Conservation (phyloP, 1,140 invertebrate genomes). For the Riptortus pedestris region DNA sequence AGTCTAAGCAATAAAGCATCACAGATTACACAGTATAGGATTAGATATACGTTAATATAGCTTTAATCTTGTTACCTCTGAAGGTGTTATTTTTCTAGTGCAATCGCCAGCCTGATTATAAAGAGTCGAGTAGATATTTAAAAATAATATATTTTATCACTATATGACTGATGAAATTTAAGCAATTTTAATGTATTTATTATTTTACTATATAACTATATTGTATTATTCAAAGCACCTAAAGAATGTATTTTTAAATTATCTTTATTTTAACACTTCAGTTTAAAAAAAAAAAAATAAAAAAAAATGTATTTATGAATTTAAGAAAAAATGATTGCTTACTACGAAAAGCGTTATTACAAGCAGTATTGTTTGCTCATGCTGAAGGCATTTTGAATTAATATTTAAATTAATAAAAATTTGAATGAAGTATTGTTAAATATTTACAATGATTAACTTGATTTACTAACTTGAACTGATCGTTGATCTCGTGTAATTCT, state of each 20-base stretch:
- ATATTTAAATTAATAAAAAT: not conserved
- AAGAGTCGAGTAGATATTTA: slow-evolving; percentile 3
- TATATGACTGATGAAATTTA: slow-evolving; percentile 8
- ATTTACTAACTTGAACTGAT: slow-evolving; percentile 6
- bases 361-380: slow-evolving; percentile 3
- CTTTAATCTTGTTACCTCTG: slow-evolving; percentile 16
- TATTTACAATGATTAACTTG: not conserved
- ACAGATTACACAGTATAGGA: not conserved
- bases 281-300: not conserved
- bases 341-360: not conserved
- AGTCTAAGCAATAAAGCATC: slow-evolving; percentile 19
- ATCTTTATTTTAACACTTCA: not conserved
- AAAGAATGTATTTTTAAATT: not conserved
- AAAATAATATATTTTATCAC: slow-evolving; percentile 13
- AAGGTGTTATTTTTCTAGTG: slow-evolving; percentile 18
- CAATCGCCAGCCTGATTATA: slow-evolving; percentile 7
- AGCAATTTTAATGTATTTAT: slow-evolving; percentile 7
- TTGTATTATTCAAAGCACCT: slow-evolving; percentile 10
- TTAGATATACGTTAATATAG: slow-evolving; percentile 2
- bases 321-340: no score
- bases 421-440: not conserved
- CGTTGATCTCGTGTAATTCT: not conserved
- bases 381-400: not conserved
- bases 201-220: not conserved
- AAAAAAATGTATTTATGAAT: no score